phyloP scores from a whole-genome alignment of 2,113 vertebrate genomes.

The Podiceps cristatus region DNA sequence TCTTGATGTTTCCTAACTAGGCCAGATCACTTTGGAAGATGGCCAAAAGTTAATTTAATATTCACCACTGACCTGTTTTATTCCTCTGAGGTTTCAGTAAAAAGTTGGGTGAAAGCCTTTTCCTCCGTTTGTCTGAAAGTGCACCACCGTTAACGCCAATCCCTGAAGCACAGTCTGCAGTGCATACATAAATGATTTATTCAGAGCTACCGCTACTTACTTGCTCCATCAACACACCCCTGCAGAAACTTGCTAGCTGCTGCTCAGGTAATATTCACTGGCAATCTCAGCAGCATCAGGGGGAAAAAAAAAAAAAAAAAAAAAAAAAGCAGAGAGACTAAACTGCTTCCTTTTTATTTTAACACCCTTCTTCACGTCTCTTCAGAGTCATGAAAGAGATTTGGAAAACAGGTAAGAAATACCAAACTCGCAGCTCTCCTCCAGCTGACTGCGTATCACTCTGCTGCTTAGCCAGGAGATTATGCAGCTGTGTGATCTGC shows the following conservation, averaged over 20 bases:
- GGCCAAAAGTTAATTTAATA: slow-evolving; percentile 78
- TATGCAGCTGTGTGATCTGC: slow-evolving; percentile 31
- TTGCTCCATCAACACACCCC: slow-evolving; percentile 58
- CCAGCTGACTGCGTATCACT: neutral
- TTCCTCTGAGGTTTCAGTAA: slow-evolving; percentile 75
- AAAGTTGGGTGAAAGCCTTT: slow-evolving; percentile 77
- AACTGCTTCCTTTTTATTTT: slow-evolving; percentile 34
- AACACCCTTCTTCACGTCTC: neutral
- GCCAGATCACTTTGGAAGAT: slow-evolving; percentile 78
- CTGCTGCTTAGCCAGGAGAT: neutral
- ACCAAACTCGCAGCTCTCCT: neutral
- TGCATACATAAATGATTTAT: slow-evolving; percentile 73
- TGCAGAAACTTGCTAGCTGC: slow-evolving; percentile 43
- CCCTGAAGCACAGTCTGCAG: slow-evolving; percentile 67
- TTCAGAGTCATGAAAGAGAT: slow-evolving; percentile 30
- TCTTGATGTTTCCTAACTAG: slow-evolving; percentile 78
- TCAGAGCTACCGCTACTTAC: slow-evolving; percentile 53
- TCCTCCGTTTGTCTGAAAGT: slow-evolving; percentile 66
- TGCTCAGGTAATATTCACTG: slow-evolving; percentile 26
- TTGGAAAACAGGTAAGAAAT: slow-evolving; percentile 18
- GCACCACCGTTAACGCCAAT: slow-evolving; percentile 31
- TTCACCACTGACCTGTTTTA: slow-evolving; percentile 80
- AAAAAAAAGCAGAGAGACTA: neutral
- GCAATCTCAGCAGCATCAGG: neutral
- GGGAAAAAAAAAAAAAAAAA: neutral